Conservation (phyloP, 2,113 vertebrate species). For the Vimba vimba region DNA sequence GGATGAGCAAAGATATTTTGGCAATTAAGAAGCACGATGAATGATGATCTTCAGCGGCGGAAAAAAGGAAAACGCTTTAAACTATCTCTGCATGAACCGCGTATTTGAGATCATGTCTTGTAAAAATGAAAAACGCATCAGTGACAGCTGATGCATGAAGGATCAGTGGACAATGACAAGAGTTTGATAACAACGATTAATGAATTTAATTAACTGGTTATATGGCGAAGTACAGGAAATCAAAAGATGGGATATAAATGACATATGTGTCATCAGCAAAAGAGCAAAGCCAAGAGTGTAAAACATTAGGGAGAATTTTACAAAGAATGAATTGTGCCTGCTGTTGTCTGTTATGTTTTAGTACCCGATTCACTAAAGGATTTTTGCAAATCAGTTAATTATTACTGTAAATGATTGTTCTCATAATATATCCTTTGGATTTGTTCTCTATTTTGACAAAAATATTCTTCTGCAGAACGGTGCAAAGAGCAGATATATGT, state of each 20-base stretch:
- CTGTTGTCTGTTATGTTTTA: not conserved
- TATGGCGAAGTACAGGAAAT: not conserved
- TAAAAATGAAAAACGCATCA: conserved; percentile 1
- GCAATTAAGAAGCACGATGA: conserved; percentile 47
- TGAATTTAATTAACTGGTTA: conserved; percentile 23
- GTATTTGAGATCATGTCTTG: not conserved
- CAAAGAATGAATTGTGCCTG: not conserved
- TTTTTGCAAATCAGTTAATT: not conserved
- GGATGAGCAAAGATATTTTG: conserved; percentile 40
- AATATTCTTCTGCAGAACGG: not conserved
- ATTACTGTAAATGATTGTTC: not conserved
- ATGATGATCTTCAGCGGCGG: not conserved
- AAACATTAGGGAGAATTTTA: not conserved
- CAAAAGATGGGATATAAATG: conserved; percentile 16
- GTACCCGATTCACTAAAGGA: not conserved
- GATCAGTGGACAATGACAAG: conserved; percentile 1
- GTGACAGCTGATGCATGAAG: conserved; percentile 15
- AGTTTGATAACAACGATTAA: not conserved
- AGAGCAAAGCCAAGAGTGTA: not conserved
- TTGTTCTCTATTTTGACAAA: not conserved
- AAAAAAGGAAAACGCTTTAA: not conserved
- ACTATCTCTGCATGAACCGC: conserved; percentile 18
- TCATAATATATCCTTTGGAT: not conserved
- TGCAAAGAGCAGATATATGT: not conserved
- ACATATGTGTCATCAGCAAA: not conserved